Conservation (phyloP, 2,888 invertebrate species). For the Diarsia mendica region DNA sequence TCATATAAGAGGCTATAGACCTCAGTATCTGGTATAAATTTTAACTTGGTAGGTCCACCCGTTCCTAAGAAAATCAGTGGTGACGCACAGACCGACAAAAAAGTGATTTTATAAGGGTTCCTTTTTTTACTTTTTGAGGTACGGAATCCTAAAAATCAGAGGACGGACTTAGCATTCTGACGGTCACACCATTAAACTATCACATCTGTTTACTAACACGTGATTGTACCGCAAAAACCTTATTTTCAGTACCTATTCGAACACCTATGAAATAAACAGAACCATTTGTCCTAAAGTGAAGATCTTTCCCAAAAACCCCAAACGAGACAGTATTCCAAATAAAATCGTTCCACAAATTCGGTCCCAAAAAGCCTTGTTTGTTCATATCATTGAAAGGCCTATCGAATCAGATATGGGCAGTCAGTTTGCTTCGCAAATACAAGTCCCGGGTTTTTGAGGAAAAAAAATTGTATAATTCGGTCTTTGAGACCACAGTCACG, state of each 20-base stretch:
- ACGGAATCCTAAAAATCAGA: no score
- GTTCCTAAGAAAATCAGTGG: no score
- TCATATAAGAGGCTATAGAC: no score
- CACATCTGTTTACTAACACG: no score
- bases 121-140: no score
- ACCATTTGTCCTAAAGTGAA: slow-evolving; percentile 19
- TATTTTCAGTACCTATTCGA: background rate
- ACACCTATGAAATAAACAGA: background rate
- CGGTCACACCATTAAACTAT: no score
- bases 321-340: slow-evolving; percentile 36
- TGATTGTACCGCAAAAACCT: background rate
- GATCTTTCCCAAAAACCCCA: slow-evolving; percentile 19
- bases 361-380: slow-evolving; percentile 53
- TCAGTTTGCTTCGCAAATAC: slow-evolving; percentile 64
- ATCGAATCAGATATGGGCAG: slow-evolving; percentile 66
- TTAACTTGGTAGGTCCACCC: no score
- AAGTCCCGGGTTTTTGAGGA: slow-evolving; percentile 49
- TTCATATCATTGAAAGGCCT: slow-evolving; percentile 66
- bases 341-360: slow-evolving; percentile 51
- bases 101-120: no score
- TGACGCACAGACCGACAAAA: no score
- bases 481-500: slow-evolving; percentile 59
- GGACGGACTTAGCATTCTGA: no score
- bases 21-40: no score
- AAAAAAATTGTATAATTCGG: slow-evolving; percentile 64